phyloP scores from a whole-genome alignment of 2,113 vertebrate species.

The Thamnophis sirtalis region DNA sequence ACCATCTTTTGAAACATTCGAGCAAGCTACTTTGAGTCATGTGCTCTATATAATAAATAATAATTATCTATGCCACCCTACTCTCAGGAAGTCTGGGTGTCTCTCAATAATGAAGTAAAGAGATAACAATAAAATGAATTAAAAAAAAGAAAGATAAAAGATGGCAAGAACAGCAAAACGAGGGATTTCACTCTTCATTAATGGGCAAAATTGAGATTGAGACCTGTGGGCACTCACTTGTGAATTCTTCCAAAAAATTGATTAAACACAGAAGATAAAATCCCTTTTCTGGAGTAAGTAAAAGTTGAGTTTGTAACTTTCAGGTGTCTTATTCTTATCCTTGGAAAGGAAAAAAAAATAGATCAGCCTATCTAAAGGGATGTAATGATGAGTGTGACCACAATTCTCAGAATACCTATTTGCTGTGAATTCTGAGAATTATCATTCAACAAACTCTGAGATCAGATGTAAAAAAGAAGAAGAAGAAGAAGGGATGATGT shows the following conservation, averaged over 20 bases:
- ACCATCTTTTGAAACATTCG: neutral
- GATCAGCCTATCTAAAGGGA: neutral
- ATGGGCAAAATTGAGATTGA: constrained; percentile 34
- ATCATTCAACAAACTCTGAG: neutral
- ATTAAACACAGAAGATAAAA: neutral
- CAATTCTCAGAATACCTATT: neutral
- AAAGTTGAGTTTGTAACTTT: neutral
- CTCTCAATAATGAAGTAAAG: neutral
- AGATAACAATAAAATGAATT: neutral
- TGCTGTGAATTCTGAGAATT: neutral
- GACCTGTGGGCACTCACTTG: neutral
- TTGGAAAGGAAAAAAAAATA: neutral
- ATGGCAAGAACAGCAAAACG: neutral
- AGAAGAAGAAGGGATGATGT: neutral
- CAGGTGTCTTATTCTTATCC: neutral
- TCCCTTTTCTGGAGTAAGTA: neutral
- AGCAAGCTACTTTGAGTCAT: neutral
- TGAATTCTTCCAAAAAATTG: neutral
- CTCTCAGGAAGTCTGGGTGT: neutral
- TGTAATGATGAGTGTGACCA: neutral
- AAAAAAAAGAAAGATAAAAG: neutral
- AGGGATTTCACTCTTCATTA: neutral
- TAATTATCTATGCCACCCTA: neutral
- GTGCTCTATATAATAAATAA: neutral
- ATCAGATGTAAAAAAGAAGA: neutral